Evolutionary conservation across 2,797 vertebrate species (phyloP).

Genomic region (Amblyopsis hoosieri): DNA sequence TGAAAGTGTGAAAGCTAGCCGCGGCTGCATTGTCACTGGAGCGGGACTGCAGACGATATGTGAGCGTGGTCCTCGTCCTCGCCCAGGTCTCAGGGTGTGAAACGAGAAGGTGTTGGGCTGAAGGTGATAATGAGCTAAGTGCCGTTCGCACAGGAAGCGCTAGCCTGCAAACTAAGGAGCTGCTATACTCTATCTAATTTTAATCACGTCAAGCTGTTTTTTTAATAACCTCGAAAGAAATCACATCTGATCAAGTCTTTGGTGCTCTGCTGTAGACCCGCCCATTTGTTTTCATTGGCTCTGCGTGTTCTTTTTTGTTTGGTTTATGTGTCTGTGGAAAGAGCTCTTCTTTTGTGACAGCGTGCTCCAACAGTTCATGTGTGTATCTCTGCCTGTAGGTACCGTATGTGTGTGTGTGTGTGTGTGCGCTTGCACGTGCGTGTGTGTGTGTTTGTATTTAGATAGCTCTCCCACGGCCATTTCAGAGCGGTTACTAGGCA

Average conservation of each 20-base stretch:
- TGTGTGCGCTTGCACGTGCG: constrained; percentile 9
- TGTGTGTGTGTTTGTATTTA: constrained; percentile 29
- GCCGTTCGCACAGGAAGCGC: constrained; percentile 70
- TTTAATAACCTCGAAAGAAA: constrained; percentile 48
- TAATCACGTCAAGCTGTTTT: constrained; percentile 62
- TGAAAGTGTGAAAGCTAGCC: constrained; percentile 57
- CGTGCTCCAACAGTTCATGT: neutral
- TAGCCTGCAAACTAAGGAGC: constrained; percentile 48
- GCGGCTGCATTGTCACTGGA: constrained; percentile 45
- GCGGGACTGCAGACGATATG: constrained; percentile 39
- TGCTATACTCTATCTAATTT: constrained; percentile 62
- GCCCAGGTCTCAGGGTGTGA: constrained; percentile 71
- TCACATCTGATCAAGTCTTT: constrained; percentile 31
- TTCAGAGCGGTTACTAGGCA: constrained; percentile 60
- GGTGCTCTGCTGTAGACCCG: neutral
- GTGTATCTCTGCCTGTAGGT: neutral
- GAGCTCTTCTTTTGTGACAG: neutral
- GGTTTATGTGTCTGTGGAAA: neutral
- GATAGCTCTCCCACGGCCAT: constrained; percentile 49
- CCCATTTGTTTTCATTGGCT: neutral
- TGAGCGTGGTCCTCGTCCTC: constrained; percentile 30
- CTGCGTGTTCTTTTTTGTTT: neutral
- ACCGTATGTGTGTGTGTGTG: neutral
- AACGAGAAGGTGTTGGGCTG: constrained; percentile 69
- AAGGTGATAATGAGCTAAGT: constrained; percentile 81